Conservation (phyloP, 2,113 vertebrate genomes). For the Haemorhous mexicanus region DNA sequence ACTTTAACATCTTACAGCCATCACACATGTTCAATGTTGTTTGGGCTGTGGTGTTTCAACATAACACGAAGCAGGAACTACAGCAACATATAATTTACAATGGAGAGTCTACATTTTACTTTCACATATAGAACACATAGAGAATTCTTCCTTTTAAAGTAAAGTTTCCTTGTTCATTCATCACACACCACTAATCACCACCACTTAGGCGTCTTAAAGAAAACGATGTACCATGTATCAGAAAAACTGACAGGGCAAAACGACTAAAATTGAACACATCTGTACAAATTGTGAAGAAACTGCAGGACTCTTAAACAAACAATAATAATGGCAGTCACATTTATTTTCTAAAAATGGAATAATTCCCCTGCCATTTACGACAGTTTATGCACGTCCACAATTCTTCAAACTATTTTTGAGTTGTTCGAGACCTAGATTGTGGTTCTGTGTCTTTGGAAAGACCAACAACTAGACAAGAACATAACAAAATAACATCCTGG, state of each 20-base stretch:
- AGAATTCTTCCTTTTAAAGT: constrained; percentile 45
- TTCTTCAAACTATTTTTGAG: background rate
- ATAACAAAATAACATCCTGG: background rate
- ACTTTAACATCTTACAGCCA: background rate
- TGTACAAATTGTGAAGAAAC: background rate
- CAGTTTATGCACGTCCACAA: background rate
- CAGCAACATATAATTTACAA: constrained; percentile 25
- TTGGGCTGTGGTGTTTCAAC: constrained; percentile 6
- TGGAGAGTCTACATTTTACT: background rate
- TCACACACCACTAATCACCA: background rate
- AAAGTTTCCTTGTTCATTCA: background rate
- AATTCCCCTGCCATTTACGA: background rate
- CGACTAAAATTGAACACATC: background rate
- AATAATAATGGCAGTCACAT: background rate
- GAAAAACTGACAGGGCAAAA: background rate
- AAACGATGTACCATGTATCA: background rate
- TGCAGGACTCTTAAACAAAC: background rate
- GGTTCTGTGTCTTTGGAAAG: background rate
- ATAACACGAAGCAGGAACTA: constrained; percentile 53
- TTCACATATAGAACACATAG: background rate
- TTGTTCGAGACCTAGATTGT: background rate
- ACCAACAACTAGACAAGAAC: background rate
- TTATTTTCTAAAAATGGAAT: constrained; percentile 1
- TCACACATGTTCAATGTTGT: background rate
- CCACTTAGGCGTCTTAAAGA: background rate